A percentile compares a stretch with the other conserved stretches of the same genome.
phyloP scores from a whole-genome alignment of 2,113 vertebrate genomes.

The Carollia perspicillata region DNA sequence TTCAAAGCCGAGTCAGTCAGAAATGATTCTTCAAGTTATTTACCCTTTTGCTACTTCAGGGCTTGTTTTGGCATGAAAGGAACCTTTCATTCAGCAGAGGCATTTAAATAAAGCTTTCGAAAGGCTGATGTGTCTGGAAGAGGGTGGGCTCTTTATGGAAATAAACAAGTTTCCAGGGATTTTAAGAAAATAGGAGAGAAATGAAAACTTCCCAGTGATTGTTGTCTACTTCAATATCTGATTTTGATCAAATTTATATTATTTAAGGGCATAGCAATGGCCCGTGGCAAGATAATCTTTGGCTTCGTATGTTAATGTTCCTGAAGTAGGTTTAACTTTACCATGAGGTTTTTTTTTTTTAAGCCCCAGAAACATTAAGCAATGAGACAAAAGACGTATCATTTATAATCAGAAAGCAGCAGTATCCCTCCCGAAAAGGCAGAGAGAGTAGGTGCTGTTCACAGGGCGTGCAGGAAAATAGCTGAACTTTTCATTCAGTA shows the following conservation, averaged over 20 bases:
- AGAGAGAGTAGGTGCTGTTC: neutral
- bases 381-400: slow-evolving; percentile 56
- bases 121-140: slow-evolving; percentile 71
- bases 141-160: slow-evolving; percentile 63
- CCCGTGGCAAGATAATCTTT: slow-evolving; percentile 65
- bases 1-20: slow-evolving; percentile 87
- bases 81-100: slow-evolving; percentile 79
- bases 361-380: slow-evolving; percentile 34
- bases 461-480: neutral
- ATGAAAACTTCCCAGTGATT: slow-evolving; percentile 65
- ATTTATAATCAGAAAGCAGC: slow-evolving; percentile 4
- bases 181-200: slow-evolving; percentile 71
- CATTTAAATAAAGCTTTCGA: slow-evolving; percentile 82
- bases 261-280: slow-evolving; percentile 44
- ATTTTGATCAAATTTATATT: slow-evolving; percentile 65
- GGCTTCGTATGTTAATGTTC: slow-evolving; percentile 47
- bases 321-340: slow-evolving; percentile 10
- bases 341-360: neutral
- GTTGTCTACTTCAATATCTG: slow-evolving; percentile 36
- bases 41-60: slow-evolving; percentile 83
- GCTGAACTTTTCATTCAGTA: neutral
- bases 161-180: slow-evolving; percentile 75
- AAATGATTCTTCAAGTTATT: slow-evolving; percentile 85
- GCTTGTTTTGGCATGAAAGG: slow-evolving; percentile 81
- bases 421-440: neutral